Base-by-base conservation (phyloP, 2,797 vertebrate genomes). In the Notamacropus eugenii region DNA sequence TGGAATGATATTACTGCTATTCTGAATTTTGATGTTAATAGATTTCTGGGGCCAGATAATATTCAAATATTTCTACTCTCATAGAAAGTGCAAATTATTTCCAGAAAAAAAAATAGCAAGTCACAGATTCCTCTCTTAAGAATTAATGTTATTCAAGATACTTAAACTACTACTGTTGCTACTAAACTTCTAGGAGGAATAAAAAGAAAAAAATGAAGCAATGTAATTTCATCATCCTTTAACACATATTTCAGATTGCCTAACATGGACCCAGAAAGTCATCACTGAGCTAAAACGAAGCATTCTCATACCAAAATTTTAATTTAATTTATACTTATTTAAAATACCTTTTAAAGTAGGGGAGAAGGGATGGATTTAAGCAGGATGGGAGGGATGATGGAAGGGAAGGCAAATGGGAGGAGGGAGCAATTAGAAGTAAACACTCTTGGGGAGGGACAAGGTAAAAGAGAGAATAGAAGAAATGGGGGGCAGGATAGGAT, bases 281-380 rank as follows among this genome's bases (percentile, higher is more conserved):
- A 82, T 82, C 74, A 82, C 28, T 34, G 90, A 34, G 12, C 57
- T 54, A 87, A 97, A 96, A 93, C 67, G 31, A 93, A 92, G 90
- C 11, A 96, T 97, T 93, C 11, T 54, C 50, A 91, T 59, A 40
- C 56, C 62, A 94, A 96, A 96, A 59, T 91, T 67, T 58, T 93
- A 96, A 95, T 3, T 90, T 94, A 95, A 95, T 96, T 91, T 95
- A 95, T 13, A 92, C 24, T 93, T 95, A 50, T 54, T 93, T 92
- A 31, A 95, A 94, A 91, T 46, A 96, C 31, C 28, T 93, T 93
- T 52, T 52, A 52, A 52, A 52, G 52, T 9, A 52, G 52, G 52
- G 52, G 52, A 8, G 6, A 52, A 52, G 6, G 52, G 52, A 52
- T 52, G 52, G 52, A 52, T 52, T 52, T 52, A 52, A 52, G 6